A percentile compares a stretch with the other conserved stretches of the same genome.
These are phyloP conservation scores for Cryptosula pallasiana DNA, from an alignment of 2,888 invertebrate genomes.

Conservation along the genomic window DNA sequence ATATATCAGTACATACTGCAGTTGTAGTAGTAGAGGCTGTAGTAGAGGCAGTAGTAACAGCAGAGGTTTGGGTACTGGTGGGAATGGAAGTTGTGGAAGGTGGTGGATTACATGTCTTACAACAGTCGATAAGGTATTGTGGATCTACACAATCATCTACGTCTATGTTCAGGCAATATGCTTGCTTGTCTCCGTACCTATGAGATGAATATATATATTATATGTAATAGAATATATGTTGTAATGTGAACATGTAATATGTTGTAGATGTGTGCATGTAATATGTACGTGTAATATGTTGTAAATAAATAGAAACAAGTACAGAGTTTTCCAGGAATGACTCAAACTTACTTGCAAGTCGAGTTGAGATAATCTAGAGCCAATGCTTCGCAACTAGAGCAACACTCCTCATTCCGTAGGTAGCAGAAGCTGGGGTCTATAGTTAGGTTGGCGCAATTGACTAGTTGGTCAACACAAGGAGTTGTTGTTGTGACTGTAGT, in stretches of 20 bases:
- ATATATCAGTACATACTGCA: too few species aligned
- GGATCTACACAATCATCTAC: not conserved
- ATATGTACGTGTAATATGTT: too few species aligned
- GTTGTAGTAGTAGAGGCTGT: not conserved
- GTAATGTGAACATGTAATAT: too few species aligned
- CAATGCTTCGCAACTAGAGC: not conserved
- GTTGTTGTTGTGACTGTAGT: not conserved
- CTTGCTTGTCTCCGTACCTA: not conserved
- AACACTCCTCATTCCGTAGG: not conserved
- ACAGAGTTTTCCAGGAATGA: too few species aligned
- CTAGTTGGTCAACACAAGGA: not conserved
- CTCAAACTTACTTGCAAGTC: conserved; percentile 1
- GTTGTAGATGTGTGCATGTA: too few species aligned
- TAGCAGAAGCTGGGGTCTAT: not conserved
- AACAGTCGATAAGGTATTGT: not conserved
- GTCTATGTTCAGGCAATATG: not conserved
- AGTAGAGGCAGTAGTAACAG: not conserved
- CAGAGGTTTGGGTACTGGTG: not conserved
- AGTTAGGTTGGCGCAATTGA: not conserved
- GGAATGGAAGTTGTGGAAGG: not conserved
- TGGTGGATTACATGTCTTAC: not conserved
- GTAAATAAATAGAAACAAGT: too few species aligned
- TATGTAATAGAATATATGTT: not conserved
- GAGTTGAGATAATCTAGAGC: not conserved
- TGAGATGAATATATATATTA: not conserved